Conservation (phyloP, 2,888 invertebrate species). For the Ditylenchus weischeri region DNA sequence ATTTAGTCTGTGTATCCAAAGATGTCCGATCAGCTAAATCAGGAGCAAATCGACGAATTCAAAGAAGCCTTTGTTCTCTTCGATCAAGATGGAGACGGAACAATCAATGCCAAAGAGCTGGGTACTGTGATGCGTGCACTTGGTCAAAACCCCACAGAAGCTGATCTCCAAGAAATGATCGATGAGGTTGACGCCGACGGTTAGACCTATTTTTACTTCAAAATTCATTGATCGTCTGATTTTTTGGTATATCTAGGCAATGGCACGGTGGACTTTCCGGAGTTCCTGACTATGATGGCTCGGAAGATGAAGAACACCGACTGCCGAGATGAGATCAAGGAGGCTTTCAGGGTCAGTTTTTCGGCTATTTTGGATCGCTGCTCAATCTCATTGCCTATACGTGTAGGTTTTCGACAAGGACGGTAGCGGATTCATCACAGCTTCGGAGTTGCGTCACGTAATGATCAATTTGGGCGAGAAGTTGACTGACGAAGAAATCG, state of each 20-base stretch:
- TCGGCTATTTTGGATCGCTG: too few species aligned
- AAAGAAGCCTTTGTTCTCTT: conserved; percentile 99
- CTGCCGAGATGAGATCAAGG: conserved; percentile 95
- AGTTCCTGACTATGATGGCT: conserved; percentile 99
- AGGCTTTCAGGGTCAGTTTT: conserved; percentile 79
- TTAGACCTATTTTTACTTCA: conserved; percentile 43
- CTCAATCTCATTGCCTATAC: too few species aligned
- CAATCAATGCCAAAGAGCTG: conserved; percentile 88
- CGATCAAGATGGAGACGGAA: conserved; percentile 97
- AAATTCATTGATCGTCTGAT: background rate
- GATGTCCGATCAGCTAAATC: too few species aligned
- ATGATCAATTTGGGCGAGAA: conserved; percentile 99
- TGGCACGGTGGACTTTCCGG: conserved; percentile 99
- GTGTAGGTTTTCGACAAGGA: conserved; percentile 81
- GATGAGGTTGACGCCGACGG: conserved; percentile 95
- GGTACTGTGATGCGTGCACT: conserved; percentile 84
- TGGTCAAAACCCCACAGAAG: conserved; percentile 98
- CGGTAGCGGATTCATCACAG: conserved; percentile 97
- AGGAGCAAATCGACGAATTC: conserved; percentile 70
- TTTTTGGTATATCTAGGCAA: conserved; percentile 71
- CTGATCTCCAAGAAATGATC: conserved; percentile 99
- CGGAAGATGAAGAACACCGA: conserved; percentile 99
- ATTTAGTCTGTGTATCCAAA: too few species aligned
- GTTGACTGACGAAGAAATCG: conserved; percentile 96
- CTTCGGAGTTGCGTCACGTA: conserved; percentile 95